phyloP scores from a whole-genome alignment of 2,113 vertebrate species.

The Fregetta grallaria region DNA sequence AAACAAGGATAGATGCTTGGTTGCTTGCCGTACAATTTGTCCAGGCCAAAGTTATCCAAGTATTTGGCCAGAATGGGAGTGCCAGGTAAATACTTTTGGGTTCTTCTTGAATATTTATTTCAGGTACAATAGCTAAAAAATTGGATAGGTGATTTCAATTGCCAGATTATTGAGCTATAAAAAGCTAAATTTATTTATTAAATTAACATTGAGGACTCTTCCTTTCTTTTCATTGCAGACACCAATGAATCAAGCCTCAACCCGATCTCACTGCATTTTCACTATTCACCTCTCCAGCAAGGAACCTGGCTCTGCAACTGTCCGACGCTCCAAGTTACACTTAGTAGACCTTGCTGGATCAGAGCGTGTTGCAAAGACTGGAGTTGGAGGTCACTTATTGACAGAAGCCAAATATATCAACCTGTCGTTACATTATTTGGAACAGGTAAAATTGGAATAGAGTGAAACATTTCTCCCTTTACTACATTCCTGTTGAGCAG shows the following conservation, averaged over 20 bases:
- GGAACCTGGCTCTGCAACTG: slow-evolving; percentile 85
- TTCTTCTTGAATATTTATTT: not conserved
- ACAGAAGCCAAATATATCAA: slow-evolving; percentile 99
- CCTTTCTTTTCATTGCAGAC: slow-evolving; percentile 75
- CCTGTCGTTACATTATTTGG: slow-evolving; percentile 91
- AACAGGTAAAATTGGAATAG: slow-evolving; percentile 81
- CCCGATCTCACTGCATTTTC: slow-evolving; percentile 97
- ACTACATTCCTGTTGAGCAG: not conserved
- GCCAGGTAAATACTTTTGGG: not conserved
- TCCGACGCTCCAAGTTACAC: slow-evolving; percentile 89
- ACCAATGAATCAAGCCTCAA: slow-evolving; percentile 96
- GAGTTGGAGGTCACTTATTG: slow-evolving; percentile 86
- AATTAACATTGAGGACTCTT: not conserved
- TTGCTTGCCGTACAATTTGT: not conserved
- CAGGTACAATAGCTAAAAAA: not conserved
- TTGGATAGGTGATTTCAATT: not conserved
- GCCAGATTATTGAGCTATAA: not conserved
- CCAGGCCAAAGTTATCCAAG: not conserved
- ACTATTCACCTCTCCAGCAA: slow-evolving; percentile 91
- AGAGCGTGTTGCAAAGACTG: slow-evolving; percentile 90
- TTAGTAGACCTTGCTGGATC: slow-evolving; percentile 96
- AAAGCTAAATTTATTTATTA: not conserved
- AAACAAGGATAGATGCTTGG: not conserved
- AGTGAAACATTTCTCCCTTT: not conserved
- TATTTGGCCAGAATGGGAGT: not conserved